phyloP scores from a whole-genome alignment of 2,113 vertebrate genomes.

The Martes martes region DNA sequence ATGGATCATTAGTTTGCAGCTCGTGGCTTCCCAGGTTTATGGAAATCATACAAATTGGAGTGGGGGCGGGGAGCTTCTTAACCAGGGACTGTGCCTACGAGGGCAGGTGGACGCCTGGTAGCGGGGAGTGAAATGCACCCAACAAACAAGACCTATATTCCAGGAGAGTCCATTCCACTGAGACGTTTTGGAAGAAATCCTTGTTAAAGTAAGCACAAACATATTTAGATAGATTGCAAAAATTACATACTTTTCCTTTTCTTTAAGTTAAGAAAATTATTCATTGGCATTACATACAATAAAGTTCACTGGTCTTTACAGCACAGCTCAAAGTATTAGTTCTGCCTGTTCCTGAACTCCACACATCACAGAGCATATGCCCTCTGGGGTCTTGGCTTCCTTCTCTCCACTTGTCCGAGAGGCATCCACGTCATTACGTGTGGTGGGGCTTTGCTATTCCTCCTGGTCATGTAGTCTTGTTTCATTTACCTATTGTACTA shows the following conservation, averaged over 20 bases:
- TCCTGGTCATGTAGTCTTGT: background rate
- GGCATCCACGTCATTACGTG: fast-evolving
- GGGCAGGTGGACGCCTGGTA: background rate
- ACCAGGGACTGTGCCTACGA: background rate
- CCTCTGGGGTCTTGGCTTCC: background rate
- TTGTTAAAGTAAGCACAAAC: background rate
- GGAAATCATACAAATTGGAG: background rate
- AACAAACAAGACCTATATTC: background rate
- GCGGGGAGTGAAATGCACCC: background rate
- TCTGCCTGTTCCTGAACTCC: background rate
- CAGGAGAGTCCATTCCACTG: background rate
- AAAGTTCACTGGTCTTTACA: background rate
- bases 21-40: background rate
- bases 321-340: background rate
- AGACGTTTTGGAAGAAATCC: background rate
- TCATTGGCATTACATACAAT: background rate
- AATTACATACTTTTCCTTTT: background rate
- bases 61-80: background rate
- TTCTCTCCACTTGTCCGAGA: background rate
- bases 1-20: background rate
- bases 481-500: background rate
- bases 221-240: background rate
- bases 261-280: background rate
- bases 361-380: background rate
- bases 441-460: background rate